phyloP scores from a whole-genome alignment of 2,888 invertebrate genomes.

The Embidobia sp. region DNA sequence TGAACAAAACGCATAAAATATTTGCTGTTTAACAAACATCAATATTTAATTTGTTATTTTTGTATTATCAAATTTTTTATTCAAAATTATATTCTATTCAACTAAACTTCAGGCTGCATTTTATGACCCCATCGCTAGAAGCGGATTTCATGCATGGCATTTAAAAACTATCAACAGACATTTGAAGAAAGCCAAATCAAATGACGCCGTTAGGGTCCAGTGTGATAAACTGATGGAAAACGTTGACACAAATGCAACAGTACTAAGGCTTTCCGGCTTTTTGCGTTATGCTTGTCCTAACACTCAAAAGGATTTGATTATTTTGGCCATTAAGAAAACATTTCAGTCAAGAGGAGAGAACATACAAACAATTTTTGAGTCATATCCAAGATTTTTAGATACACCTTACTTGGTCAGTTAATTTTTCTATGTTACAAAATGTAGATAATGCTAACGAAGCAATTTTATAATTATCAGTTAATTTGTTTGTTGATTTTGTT shows the following conservation, averaged over 20 bases:
- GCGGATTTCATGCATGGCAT: slow-evolving; percentile 51
- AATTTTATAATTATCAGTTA: neutral
- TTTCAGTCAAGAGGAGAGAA: slow-evolving; percentile 29
- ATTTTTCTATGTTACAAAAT: neutral
- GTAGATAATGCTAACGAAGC: too few species aligned
- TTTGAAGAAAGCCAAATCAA: slow-evolving; percentile 5
- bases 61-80: too few species aligned
- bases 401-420: slow-evolving; percentile 36
- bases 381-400: slow-evolving; percentile 42
- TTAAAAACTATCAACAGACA: slow-evolving; percentile 54
- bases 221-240: too few species aligned
- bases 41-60: too few species aligned
- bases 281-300: slow-evolving; percentile 23
- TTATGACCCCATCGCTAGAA: slow-evolving; percentile 50
- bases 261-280: too few species aligned
- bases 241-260: too few species aligned
- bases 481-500: neutral
- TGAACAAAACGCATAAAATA: too few species aligned
- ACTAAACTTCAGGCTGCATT: slow-evolving; percentile 57
- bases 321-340: slow-evolving; percentile 31
- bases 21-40: too few species aligned
- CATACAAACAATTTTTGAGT: slow-evolving; percentile 26
- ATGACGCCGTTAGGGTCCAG: too few species aligned
- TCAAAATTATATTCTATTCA: too few species aligned
- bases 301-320: slow-evolving; percentile 41